Conservation (phyloP, 1,140 invertebrate genomes). For the Campoletis sonorensis region DNA sequence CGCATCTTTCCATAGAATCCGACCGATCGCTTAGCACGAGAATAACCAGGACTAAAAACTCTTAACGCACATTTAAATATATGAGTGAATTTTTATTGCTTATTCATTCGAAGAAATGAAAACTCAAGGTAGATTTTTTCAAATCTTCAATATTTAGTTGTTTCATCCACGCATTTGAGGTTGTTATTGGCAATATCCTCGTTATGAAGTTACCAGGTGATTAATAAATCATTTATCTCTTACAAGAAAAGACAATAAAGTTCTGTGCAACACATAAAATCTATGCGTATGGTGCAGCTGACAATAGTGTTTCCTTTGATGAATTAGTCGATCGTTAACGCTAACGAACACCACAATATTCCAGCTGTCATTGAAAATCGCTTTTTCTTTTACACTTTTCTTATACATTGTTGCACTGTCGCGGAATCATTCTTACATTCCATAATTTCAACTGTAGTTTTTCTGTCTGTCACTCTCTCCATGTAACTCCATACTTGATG, state of each 20-base stretch:
- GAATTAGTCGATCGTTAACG: background rate
- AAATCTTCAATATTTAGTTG: background rate
- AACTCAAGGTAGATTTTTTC: background rate
- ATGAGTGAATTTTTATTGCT: background rate
- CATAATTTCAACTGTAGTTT: background rate
- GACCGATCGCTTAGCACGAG: background rate
- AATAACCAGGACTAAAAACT: background rate
- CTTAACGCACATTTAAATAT: too few species aligned
- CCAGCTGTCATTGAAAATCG: background rate
- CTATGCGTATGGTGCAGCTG: background rate
- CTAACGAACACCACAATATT: background rate
- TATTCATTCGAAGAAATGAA: background rate
- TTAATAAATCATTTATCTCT: background rate
- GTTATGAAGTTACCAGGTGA: background rate
- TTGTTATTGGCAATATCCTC: background rate
- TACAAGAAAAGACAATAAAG: background rate
- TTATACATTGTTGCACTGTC: background rate
- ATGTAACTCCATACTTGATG: background rate
- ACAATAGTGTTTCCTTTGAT: background rate
- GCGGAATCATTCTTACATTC: background rate
- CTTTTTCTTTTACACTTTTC: too few species aligned
- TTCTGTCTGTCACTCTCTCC: background rate
- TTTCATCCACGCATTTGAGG: background rate
- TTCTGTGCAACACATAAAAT: background rate
- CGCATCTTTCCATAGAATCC: background rate